Base-by-base conservation (phyloP, 2,888 invertebrate genomes). In the Adela reaumurella region DNA sequence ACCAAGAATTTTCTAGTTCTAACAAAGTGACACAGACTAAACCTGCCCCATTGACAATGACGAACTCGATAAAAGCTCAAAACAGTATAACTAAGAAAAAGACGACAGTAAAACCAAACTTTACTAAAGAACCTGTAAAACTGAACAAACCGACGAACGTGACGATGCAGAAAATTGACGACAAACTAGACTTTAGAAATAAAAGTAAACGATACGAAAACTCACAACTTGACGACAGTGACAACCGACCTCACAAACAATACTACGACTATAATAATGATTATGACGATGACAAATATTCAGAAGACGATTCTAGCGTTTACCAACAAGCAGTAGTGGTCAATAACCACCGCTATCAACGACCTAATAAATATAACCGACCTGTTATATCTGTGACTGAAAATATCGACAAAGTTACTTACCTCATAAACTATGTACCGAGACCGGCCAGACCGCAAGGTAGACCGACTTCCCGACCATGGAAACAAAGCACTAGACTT, bases 111-210 rank as follows among this genome's bases (percentile, higher is more conserved):
- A 35, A 14, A 35, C 35, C 35, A 14, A 14, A 35, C n/a, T 3
- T 14, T 14, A 24, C 5, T 24, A 35, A 35, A 35, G 65, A 61
- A 57, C 54, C 54, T 45, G 60, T 6, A 24, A 24, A 24, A 24
- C 24, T 24, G n/a, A 24, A 10, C 10, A 24, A 5, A 24, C 5
- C 24, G 24, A 6, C 24, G 24, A 35, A 35, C 35, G n/a, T 11
- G 46, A 67, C 65, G 19, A 55, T 63, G 57, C 63, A 64, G 50
- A 70, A 67, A 52, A 76, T 84, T 45, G 82, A 81, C 56, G 84
- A 84, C 63, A 85, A 85, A 78, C 72, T 85, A 49, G 84, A 84
- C 71, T 72, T 84, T 58, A 74, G 65, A 59, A 73, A 77, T 52
- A 78, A 78, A 62, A 74, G 63, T 51, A 62, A 62, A 68, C 69